Conservation (phyloP, 2,888 invertebrate genomes). For the Campoletis raptor region DNA sequence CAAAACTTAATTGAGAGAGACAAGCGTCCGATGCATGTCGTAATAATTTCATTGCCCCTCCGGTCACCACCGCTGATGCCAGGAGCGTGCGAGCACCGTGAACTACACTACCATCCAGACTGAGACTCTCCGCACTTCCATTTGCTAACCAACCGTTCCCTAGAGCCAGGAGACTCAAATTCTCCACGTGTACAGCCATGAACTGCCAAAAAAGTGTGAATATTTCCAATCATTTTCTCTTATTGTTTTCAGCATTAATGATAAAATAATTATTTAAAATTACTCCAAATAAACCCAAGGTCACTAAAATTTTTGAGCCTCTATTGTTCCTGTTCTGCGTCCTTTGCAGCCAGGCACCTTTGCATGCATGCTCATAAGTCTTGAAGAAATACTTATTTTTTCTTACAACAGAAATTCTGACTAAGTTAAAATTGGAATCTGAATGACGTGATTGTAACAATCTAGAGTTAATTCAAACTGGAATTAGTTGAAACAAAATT, state of each 20-base stretch:
- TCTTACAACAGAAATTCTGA: too few species aligned
- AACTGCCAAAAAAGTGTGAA: slow-evolving; percentile 87
- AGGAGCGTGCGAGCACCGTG: slow-evolving; percentile 90
- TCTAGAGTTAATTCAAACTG: too few species aligned
- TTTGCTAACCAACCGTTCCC: slow-evolving; percentile 90
- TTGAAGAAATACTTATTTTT: not conserved
- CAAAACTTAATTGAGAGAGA: slow-evolving; percentile 90
- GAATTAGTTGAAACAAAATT: too few species aligned
- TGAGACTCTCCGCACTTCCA: slow-evolving; percentile 89
- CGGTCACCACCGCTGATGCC: slow-evolving; percentile 90
- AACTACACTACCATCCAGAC: slow-evolving; percentile 89
- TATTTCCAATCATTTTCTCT: not conserved
- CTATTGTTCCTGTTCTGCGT: not conserved
- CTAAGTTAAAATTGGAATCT: too few species aligned
- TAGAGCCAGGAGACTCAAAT: slow-evolving; percentile 88
- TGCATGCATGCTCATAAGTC: not conserved
- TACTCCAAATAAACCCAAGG: not conserved
- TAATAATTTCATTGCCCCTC: slow-evolving; percentile 88
- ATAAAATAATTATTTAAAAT: not conserved
- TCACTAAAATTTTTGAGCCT: not conserved
- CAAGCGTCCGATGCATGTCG: slow-evolving; percentile 88
- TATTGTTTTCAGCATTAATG: not conserved
- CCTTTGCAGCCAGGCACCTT: not conserved
- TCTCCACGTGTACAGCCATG: slow-evolving; percentile 93
- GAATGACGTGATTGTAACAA: too few species aligned